These are phyloP conservation scores for Rhopilema esculentum DNA, from an alignment of 30 jellyfish, hydroid and myxozoan genomes.

Conservation along the genomic window DNA sequence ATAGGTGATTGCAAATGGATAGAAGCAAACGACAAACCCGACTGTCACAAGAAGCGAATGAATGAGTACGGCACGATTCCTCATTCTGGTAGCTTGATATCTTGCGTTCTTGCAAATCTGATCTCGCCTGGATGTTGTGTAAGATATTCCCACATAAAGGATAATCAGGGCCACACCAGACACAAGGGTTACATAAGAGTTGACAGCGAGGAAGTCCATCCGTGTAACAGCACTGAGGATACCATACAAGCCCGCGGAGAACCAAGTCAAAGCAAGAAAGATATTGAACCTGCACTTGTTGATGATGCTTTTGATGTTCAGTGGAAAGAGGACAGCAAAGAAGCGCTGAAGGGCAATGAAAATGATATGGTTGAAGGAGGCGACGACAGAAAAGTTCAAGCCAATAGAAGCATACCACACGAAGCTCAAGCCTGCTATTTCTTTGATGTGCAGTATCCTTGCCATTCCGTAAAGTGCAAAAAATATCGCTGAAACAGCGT, in stretches of 20 bases:
- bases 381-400: constrained; percentile 30
- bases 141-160: constrained; percentile 11
- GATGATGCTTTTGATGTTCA: constrained; percentile 2
- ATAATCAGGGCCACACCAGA: constrained; percentile 2
- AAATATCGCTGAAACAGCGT: constrained; percentile 6
- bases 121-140: background rate
- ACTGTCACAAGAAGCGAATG: constrained; percentile 43
- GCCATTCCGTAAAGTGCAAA: constrained; percentile 8
- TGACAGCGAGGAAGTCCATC: constrained; percentile 22
- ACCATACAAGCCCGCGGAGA: constrained; percentile 10
- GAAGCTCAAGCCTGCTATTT: background rate
- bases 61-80: constrained; percentile 21
- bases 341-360: constrained; percentile 48
- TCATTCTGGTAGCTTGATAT: background rate
- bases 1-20: constrained; percentile 46
- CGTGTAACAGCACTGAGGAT: constrained; percentile 9
- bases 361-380: constrained; percentile 37
- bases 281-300: constrained; percentile 9
- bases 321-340: constrained; percentile 39
- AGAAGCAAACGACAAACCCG: constrained; percentile 34
- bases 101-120: background rate
- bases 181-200: constrained; percentile 5
- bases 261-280: constrained; percentile 15
- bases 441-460: background rate
- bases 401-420: constrained; percentile 1